These are phyloP conservation scores for Akabosia matsudoensis DNA, from an alignment of 1,140 invertebrate genomes.

Conservation along the genomic window DNA sequence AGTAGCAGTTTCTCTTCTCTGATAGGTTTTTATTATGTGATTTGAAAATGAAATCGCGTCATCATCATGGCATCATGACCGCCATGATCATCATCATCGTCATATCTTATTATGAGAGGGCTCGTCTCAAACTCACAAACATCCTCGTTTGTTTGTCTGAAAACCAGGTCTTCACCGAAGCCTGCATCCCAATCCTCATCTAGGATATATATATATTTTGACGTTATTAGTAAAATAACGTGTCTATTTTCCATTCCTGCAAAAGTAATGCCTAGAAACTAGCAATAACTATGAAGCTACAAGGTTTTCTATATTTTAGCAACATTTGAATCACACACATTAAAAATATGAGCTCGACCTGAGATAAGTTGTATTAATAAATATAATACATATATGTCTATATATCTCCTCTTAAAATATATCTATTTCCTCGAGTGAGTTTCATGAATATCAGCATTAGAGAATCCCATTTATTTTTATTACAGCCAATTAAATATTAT, in stretches of 20 bases:
- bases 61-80: constrained; percentile 17
- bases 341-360: too few species aligned
- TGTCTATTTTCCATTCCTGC: too few species aligned
- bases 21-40: constrained; percentile 24
- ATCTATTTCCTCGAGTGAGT: background rate
- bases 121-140: background rate
- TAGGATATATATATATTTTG: background rate
- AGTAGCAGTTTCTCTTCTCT: too few species aligned
- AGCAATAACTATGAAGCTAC: too few species aligned
- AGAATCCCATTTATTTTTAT: constrained; percentile 25
- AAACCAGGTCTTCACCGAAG: background rate
- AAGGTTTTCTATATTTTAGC: too few species aligned
- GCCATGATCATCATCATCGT: constrained; percentile 20
- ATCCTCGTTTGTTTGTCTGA: constrained; percentile 17
- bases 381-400: background rate
- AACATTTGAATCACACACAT: too few species aligned
- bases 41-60: constrained; percentile 23
- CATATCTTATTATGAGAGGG: constrained; percentile 18
- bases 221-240: background rate
- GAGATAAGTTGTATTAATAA: constrained; percentile 8
- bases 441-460: constrained; percentile 25
- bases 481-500: constrained; percentile 25
- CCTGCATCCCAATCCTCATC: too few species aligned
- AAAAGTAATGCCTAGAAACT: too few species aligned
- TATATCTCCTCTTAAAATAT: background rate